These are phyloP conservation scores for Arvicola amphibius DNA, from an alignment of 2,797 vertebrate genomes.

Conservation along the genomic window DNA sequence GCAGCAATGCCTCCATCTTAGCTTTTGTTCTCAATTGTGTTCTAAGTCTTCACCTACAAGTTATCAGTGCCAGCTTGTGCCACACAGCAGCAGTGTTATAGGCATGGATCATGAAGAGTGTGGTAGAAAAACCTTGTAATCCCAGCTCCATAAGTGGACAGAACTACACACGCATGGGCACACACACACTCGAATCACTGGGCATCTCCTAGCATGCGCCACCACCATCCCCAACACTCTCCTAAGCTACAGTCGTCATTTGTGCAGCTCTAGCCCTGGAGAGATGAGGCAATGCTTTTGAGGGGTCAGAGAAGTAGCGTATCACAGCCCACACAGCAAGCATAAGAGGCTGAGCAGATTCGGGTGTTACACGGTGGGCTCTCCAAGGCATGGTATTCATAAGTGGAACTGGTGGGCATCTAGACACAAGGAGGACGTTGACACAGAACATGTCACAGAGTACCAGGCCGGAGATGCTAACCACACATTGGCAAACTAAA, in stretches of 20 bases:
- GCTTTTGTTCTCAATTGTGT: neutral
- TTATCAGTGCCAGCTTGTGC: neutral
- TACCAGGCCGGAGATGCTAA: no score
- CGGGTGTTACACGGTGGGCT: no score
- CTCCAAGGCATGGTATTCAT: neutral
- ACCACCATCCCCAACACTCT: neutral
- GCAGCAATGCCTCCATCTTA: neutral
- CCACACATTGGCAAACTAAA: neutral
- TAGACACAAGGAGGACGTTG: neutral
- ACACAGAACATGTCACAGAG: neutral
- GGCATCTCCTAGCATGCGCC: neutral
- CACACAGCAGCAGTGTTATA: neutral
- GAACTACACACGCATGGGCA: neutral
- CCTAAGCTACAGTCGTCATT: neutral
- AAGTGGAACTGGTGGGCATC: neutral
- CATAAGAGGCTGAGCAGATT: no score
- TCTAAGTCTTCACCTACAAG: neutral
- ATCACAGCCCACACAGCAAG: neutral
- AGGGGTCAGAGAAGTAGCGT: neutral
- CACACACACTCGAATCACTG: rapidly evolving
- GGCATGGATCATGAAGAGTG: neutral
- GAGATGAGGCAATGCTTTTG: neutral
- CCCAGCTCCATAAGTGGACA: neutral
- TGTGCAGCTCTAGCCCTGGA: neutral
- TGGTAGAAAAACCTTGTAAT: neutral